phyloP scores from a whole-genome alignment of 2,888 invertebrate genomes.

The Tuberolachnus salignus region DNA sequence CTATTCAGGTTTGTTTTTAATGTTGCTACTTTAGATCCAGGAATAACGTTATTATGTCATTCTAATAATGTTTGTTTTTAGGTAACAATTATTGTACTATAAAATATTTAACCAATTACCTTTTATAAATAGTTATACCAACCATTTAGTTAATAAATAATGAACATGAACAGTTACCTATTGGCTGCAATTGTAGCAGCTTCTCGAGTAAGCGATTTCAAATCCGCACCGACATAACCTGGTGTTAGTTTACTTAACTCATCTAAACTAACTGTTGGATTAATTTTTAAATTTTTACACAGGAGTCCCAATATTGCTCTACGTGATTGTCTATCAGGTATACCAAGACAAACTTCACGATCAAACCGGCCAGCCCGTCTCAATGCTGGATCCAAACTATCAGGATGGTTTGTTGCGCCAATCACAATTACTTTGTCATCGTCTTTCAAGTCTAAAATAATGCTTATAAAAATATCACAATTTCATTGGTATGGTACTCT shows the following conservation, averaged over 20 bases:
- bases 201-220: conserved; percentile 83
- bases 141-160: neutral
- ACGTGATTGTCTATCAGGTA: conserved; percentile 85
- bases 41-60: too few relatives aligned
- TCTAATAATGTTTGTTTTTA: too few relatives aligned
- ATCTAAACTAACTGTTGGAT: conserved; percentile 70
- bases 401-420: conserved; percentile 95
- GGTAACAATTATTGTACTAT: too few relatives aligned
- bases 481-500: neutral
- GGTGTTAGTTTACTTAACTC: conserved; percentile 85
- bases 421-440: conserved; percentile 77
- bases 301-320: conserved; percentile 77
- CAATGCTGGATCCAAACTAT: conserved; percentile 89
- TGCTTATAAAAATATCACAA: neutral
- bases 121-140: too few relatives aligned
- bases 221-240: conserved; percentile 95
- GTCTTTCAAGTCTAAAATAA: conserved; percentile 64
- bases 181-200: conserved; percentile 88
- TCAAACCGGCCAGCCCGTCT: conserved; percentile 92
- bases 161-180: conserved; percentile 63
- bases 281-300: conserved; percentile 73
- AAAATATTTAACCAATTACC: too few relatives aligned
- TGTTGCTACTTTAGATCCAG: too few relatives aligned
- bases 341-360: conserved; percentile 90
- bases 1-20: too few relatives aligned